Evolutionary conservation across 2,113 vertebrate species (phyloP), one percentile per base, ranked within the genome.

Genomic region (Tympanuchus pallidicinctus): DNA sequence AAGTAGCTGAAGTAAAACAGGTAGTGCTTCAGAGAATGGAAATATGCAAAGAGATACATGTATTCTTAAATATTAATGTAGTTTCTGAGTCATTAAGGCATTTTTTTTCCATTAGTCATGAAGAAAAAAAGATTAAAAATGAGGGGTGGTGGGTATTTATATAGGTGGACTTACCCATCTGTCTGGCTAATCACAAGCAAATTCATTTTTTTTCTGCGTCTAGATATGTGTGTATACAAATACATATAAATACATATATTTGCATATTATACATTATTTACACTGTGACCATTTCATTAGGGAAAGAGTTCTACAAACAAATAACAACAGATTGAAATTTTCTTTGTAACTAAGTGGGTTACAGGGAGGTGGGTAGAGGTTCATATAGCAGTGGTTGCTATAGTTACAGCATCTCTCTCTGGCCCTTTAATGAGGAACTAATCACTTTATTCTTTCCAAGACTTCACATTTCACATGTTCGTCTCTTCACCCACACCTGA

Each of bases 401-500:
- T 94, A 89, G 94, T 89, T 92, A 96, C 92, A 57, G 21, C 36
- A 20, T 73, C n/a, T 70, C 40, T 77, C 56, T 76, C 40, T 75
- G 38, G 52, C 71, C 79, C 30, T 86, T 90, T 92, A 90, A 95
- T 86, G 57, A 93, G 70, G 52, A 94, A 42, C 74, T 93, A 87
- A 93, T 94, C 75, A 80, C 13, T 75, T 75, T 77, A 45, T 89
- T 92, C 66, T 90, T 36, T 75, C 82, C 95, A 92, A 90, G 84
- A 85, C 71, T 87, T n/a, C 12, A 2, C 27, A 76, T 66, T 91
- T 92, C 47, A 15, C 54, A 54, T 2, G 0, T 79, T 91, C 4
- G 20, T 48, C 84, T 91, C 86, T 88, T 93, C 76, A 50, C 38
- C 42, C 82, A 83, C 64, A 65, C 28, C 42, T 89, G 36, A n/a